Base-by-base conservation (phyloP, 2,888 invertebrate species). In the Amiota communis region DNA sequence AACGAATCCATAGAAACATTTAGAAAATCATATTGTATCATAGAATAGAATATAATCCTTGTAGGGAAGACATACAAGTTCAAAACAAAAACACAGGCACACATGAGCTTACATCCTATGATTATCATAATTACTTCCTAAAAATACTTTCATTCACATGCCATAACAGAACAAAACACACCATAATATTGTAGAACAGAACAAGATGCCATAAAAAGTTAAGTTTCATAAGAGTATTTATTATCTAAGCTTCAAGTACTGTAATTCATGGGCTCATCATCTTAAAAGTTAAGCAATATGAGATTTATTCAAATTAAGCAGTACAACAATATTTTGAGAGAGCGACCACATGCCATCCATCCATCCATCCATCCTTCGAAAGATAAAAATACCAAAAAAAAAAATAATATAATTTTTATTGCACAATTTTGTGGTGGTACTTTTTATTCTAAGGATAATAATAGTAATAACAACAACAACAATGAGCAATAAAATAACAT, bases 121-220 rank as follows among this genome's bases (percentile, higher is more conserved):
- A 85, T 83, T 85, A 84, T 83, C 81, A 84, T 85, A 83, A 85
- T 83, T 85, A 84, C 85, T 82, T 83, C 82, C 82, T 75, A 79
- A 82, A 80, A 79, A 80, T 79, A 79, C 75, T 75, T 48, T 12
- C 15, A n/a, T 12, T 13, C 15, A 0, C 13, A 48, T 11, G 48
- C 15, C 48, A 48, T n/a, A 15, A n/a, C n/a, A 64, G 17, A 59
- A 59, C 20, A 8, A n/a, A 59, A 11, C 4, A 11, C 4, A 20
- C 6, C 20, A 59, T 36, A 36, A 36, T 36, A 36, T 6, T 36
- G 36, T 36, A 0, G 36, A 59, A 13, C 10, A 57, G 17, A 57
- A 9, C 4, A 59, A 59, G 59, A 48, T 17, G 11, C 17, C n/a
- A 46, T 10, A 63, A 63, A 63, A 46, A 63, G 46, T 63, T 49